Base-by-base conservation (phyloP, 2,113 vertebrate genomes). In the Bettongia penicillata region DNA sequence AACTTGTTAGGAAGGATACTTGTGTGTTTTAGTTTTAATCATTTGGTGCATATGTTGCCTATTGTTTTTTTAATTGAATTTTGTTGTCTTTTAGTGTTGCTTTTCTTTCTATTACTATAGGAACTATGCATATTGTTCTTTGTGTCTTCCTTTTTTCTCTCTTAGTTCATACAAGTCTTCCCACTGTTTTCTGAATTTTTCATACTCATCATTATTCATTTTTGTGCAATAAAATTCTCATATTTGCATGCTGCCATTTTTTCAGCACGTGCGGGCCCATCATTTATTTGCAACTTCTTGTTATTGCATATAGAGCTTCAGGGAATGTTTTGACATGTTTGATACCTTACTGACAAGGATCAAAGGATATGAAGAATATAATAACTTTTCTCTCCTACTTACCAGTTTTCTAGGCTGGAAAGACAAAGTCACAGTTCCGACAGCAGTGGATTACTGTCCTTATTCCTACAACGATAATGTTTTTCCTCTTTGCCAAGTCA, bases 391-490 rank as follows among this genome's bases (percentile, higher is more conserved):
- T 43, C 16, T 43, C 1, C 7, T 94, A 48, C 91, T 96, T 77
- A 91, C 50, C 91, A 97, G 57, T 91, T 96, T 92, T n/a, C 51
- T 37, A 92, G 93, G 94, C 7, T 52, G 3, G 94, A 84, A 95
- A 93, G 93, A 92, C n/a, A 61, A 94, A 94, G 89, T 93, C 94
- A 50, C 37, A 26, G 24, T 53, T 89, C 47, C 8, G 90, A 26
- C 92, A 53, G 51, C 24, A 94, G 77, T 68, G 94, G 6, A 26
- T 90, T 49, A 43, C 2, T 10, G 89, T 89, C 0, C 11, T 2
- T 95, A 14, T 90, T 94, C 50, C 26, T 93, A 0, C n/a, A 55
- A 31, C 10, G 53, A 12, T 89, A 19, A 91, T 0, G 7, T 57
- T 47, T 92, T 91, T 43, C 22, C 51, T 94, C 92, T 89, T 91